A percentile compares a stretch with the other conserved stretches of the same genome.
phyloP scores from a whole-genome alignment of 2,888 invertebrate genomes.

The Ormyrus pomaceus region DNA sequence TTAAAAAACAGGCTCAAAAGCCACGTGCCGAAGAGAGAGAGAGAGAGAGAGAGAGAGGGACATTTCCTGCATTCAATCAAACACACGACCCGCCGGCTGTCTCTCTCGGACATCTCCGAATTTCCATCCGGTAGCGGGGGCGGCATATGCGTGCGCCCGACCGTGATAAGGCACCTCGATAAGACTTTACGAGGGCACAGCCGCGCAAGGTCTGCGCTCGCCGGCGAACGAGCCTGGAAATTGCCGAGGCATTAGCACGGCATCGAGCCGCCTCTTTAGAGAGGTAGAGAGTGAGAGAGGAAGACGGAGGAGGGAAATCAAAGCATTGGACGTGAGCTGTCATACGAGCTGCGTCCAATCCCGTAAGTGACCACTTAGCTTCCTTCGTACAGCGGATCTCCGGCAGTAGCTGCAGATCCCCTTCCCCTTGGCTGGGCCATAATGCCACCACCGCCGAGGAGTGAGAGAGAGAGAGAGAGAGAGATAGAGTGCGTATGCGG shows the following conservation, averaged over 20 bases:
- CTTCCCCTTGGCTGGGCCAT: background rate
- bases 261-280: background rate
- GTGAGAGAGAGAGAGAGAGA: too few relatives aligned
- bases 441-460: background rate
- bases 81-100: too few relatives aligned
- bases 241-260: constrained; percentile 15
- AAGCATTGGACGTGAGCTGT: background rate
- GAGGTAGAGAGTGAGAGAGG: background rate
- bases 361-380: constrained; percentile 46
- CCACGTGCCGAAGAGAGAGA: too few relatives aligned
- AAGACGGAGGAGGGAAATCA: too few relatives aligned
- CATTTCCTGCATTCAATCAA: too few relatives aligned
- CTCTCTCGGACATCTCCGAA: too few relatives aligned
- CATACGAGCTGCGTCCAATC: background rate
- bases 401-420: background rate
- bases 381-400: background rate
- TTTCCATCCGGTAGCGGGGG: too few relatives aligned
- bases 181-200: constrained; percentile 1
- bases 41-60: too few relatives aligned
- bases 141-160: too few relatives aligned
- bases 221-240: constrained; percentile 16
- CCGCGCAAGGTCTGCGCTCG: too few relatives aligned
- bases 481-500: too few relatives aligned
- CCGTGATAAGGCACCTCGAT: constrained; percentile 19
- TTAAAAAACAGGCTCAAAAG: too few relatives aligned